Conservation (phyloP, 2,888 invertebrate species). For the Tholera decimalis region DNA sequence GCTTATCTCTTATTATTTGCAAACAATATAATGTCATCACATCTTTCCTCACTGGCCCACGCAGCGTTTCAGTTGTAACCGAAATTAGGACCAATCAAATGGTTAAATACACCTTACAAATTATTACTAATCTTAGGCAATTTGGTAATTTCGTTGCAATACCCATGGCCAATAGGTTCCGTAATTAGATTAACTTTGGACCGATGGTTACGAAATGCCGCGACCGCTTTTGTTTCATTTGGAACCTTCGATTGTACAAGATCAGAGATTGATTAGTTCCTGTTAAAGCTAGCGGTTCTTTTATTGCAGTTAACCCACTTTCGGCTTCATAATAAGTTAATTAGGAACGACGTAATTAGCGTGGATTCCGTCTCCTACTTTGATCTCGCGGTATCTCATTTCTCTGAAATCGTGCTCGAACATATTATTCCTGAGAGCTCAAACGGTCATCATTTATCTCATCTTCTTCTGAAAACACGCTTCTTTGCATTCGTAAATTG, state of each 20-base stretch:
- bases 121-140: conserved; percentile 39
- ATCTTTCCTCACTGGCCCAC: conserved; percentile 26
- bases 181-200: conserved; percentile 58
- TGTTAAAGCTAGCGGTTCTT: conserved; percentile 45
- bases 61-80: conserved; percentile 19
- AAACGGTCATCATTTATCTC: neutral
- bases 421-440: neutral
- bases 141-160: conserved; percentile 57
- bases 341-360: neutral
- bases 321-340: conserved; percentile 1
- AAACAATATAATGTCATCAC: conserved; percentile 27
- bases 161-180: conserved; percentile 44
- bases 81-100: conserved; percentile 43
- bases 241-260: conserved; percentile 31
- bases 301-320: conserved; percentile 15
- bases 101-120: conserved; percentile 43
- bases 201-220: conserved; percentile 47
- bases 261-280: conserved; percentile 42
- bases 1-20: conserved; percentile 21
- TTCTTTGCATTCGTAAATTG: conserved; percentile 22
- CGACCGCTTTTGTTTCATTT: conserved; percentile 56
- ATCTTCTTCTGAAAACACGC: conserved; percentile 12
- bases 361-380: neutral
- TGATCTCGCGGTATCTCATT: neutral
- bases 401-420: neutral